These are phyloP conservation scores for Apodemia duryi DNA, from an alignment of 2,888 invertebrate genomes.

Conservation along the genomic window DNA sequence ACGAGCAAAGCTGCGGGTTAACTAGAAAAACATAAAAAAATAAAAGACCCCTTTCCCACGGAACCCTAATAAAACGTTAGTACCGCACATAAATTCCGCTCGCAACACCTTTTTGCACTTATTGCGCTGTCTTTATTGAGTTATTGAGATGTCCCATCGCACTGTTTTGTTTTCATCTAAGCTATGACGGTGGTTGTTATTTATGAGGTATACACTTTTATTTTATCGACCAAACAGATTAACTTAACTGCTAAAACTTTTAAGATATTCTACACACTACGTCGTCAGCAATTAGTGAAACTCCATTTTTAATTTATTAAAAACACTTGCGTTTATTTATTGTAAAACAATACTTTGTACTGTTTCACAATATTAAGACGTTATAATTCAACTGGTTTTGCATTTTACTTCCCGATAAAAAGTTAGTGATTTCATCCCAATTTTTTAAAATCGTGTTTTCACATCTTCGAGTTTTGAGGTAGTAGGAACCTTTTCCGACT, in stretches of 20 bases:
- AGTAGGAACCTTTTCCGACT: too few species aligned
- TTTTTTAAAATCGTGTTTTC: too few species aligned
- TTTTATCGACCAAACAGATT: constrained; percentile 3
- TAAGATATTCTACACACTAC: neutral
- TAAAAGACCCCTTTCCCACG: neutral
- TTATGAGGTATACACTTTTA: constrained; percentile 5
- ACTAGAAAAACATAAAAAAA: neutral
- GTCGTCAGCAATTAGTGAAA: too few species aligned
- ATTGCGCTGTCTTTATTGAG: constrained; percentile 28
- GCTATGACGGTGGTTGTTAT: constrained; percentile 10
- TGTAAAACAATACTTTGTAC: too few species aligned
- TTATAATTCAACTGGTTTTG: too few species aligned
- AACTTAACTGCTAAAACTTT: neutral
- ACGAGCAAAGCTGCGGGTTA: too few species aligned
- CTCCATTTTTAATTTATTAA: too few species aligned
- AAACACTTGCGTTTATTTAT: too few species aligned
- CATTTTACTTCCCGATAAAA: too few species aligned
- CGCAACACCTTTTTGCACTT: constrained; percentile 31
- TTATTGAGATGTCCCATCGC: constrained; percentile 28
- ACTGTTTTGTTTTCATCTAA: constrained; percentile 27
- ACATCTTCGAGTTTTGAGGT: too few species aligned
- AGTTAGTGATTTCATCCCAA: too few species aligned
- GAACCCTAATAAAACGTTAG: constrained; percentile 22
- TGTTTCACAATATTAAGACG: too few species aligned
- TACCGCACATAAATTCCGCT: constrained; percentile 26